These are phyloP conservation scores for Selene dorsalis DNA, from an alignment of 2,797 vertebrate species.

Conservation along the genomic window DNA sequence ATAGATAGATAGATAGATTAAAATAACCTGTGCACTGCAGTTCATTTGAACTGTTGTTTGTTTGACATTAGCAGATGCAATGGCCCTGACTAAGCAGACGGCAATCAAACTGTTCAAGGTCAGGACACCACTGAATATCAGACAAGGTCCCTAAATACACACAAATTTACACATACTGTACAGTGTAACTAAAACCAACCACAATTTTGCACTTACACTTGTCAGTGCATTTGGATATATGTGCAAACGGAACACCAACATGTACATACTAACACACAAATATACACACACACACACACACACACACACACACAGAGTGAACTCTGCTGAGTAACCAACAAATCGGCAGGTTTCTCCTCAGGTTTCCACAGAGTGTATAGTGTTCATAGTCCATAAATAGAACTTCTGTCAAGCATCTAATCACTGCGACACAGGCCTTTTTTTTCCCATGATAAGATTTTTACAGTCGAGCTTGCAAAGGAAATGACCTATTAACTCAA, in stretches of 20 bases:
- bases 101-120: slow-evolving; percentile 73
- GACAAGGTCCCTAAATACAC: slow-evolving; percentile 45
- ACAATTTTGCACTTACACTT: slow-evolving; percentile 1
- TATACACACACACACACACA: slow-evolving; percentile 9
- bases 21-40: slow-evolving; percentile 23
- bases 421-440: slow-evolving; percentile 17
- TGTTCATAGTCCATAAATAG: slow-evolving; percentile 66
- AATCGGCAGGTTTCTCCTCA: slow-evolving; percentile 60
- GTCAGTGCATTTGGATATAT: slow-evolving; percentile 3
- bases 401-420: slow-evolving; percentile 46
- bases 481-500: slow-evolving; percentile 2
- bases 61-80: slow-evolving; percentile 62
- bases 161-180: slow-evolving; percentile 20
- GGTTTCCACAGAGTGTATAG: slow-evolving; percentile 63
- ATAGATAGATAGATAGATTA: slow-evolving; percentile 37
- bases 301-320: slow-evolving; percentile 14
- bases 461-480: slow-evolving; percentile 2
- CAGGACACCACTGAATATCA: slow-evolving; percentile 56
- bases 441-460: slow-evolving; percentile 24
- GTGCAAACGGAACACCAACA: slow-evolving; percentile 17
- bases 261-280: not conserved
- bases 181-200: slow-evolving; percentile 1
- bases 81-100: slow-evolving; percentile 77
- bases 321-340: slow-evolving; percentile 67
- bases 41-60: slow-evolving; percentile 50